These are phyloP conservation scores for Medauroidea extradentata DNA, from an alignment of 1,140 invertebrate species.

Conservation along the genomic window DNA sequence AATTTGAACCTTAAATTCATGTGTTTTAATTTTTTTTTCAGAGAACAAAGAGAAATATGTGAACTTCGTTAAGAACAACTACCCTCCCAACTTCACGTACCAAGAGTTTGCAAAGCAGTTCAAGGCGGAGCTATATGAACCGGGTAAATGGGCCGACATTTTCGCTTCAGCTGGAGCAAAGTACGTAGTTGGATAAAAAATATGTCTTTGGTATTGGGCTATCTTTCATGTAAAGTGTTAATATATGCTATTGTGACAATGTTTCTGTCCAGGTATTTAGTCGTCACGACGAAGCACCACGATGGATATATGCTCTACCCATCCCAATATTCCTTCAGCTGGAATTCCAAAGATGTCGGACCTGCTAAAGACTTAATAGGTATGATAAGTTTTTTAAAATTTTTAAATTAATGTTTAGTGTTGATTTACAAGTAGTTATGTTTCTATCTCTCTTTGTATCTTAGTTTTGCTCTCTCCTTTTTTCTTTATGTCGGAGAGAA, in stretches of 20 bases:
- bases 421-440: too few species aligned
- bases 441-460: too few species aligned
- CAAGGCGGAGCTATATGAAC: conserved; percentile 77
- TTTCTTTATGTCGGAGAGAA: too few species aligned
- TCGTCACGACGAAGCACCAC: conserved; percentile 54
- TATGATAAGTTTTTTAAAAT: too few species aligned
- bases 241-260: too few species aligned
- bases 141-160: conserved; percentile 68
- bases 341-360: conserved; percentile 51
- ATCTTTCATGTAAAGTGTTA: too few species aligned
- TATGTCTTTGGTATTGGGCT: too few species aligned
- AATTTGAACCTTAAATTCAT: too few species aligned
- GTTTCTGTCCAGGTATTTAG: conserved; percentile 50
- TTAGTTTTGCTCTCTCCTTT: too few species aligned
- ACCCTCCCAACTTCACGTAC: conserved; percentile 73
- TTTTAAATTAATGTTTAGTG: too few species aligned
- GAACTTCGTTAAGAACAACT: conserved; percentile 70
- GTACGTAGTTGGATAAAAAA: too few species aligned
- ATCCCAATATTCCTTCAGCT: conserved; percentile 47
- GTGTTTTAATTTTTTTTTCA: too few species aligned
- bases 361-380: conserved; percentile 50
- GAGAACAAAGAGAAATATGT: neutral
- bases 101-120: conserved; percentile 81
- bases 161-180: conserved; percentile 73
- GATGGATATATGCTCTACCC: conserved; percentile 55